These are phyloP conservation scores for Aphelinus certus DNA, from an alignment of 1,140 invertebrate species.

Conservation along the genomic window DNA sequence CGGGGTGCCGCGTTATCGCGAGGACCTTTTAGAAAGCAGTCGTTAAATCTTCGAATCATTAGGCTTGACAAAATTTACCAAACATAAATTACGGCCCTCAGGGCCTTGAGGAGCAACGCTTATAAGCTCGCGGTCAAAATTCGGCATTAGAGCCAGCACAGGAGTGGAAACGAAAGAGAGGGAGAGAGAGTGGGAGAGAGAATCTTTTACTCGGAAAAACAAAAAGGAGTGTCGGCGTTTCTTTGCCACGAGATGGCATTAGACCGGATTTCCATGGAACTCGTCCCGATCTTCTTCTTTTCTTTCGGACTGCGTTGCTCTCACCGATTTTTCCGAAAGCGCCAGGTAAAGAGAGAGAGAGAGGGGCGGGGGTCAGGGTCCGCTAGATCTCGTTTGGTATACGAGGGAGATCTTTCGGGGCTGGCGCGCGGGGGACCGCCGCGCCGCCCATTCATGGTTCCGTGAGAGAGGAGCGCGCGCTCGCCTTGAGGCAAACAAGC, in stretches of 20 bases:
- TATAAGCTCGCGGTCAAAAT: not conserved
- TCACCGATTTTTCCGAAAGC: constrained; percentile 31
- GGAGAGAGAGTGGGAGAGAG: constrained; percentile 33
- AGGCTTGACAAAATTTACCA: constrained; percentile 9
- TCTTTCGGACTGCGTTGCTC: constrained; percentile 15
- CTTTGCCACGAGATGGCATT: constrained; percentile 31
- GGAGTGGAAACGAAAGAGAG: constrained; percentile 23
- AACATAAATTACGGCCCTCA: constrained; percentile 10
- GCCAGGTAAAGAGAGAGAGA: constrained; percentile 23
- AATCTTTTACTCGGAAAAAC: constrained; percentile 29
- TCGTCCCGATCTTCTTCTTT: constrained; percentile 30
- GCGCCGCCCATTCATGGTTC: not conserved
- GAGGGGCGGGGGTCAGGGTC: not conserved
- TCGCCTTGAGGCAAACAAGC: constrained; percentile 1
- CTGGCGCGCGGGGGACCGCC: not conserved
- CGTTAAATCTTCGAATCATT: not conserved
- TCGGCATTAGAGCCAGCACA: not conserved
- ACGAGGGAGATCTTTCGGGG: not conserved
- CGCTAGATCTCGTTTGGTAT: too few species aligned
- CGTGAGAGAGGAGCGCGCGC: not conserved
- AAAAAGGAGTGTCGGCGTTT: constrained; percentile 30
- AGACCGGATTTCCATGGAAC: constrained; percentile 38
- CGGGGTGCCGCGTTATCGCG: too few species aligned
- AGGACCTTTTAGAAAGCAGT: constrained; percentile 22
- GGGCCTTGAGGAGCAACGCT: constrained; percentile 17